Percentiles rank a stretch among this genome's conserved stretches.
These are phyloP conservation scores for Zele albiditarsus DNA, from an alignment of 2,888 invertebrate genomes.

Conservation along the genomic window DNA sequence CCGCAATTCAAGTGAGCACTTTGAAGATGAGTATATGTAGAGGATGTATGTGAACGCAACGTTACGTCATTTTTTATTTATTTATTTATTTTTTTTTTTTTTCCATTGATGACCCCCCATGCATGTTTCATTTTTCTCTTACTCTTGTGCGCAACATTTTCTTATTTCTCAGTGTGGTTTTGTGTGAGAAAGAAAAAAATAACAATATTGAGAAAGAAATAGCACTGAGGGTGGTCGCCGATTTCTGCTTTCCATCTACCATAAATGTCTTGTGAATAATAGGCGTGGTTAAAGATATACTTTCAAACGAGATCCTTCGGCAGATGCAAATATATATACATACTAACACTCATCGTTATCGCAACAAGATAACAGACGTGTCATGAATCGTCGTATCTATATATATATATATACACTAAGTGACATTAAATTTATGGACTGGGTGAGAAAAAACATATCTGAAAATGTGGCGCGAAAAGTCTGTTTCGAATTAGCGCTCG, in stretches of 20 bases:
- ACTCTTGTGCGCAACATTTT: background rate
- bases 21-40: constrained; percentile 5
- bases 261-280: constrained; percentile 17
- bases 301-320: constrained; percentile 13
- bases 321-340: constrained; percentile 9
- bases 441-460: constrained; percentile 8
- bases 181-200: background rate
- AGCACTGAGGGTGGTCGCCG: constrained; percentile 15
- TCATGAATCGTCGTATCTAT: background rate
- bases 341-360: constrained; percentile 14
- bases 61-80: background rate
- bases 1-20: constrained; percentile 36
- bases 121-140: background rate
- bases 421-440: constrained; percentile 50
- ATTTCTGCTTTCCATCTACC: constrained; percentile 15
- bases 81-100: background rate
- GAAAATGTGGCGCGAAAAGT: constrained; percentile 44
- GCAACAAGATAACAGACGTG: constrained; percentile 26
- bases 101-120: constrained; percentile 4
- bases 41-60: background rate
- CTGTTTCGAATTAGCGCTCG: constrained; percentile 58
- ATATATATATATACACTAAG: constrained; percentile 36
- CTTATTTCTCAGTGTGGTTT: background rate
- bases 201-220: constrained; percentile 6
- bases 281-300: constrained; percentile 18